phyloP scores from a whole-genome alignment of 2,888 invertebrate species.

The Ophonus ardosiacus region DNA sequence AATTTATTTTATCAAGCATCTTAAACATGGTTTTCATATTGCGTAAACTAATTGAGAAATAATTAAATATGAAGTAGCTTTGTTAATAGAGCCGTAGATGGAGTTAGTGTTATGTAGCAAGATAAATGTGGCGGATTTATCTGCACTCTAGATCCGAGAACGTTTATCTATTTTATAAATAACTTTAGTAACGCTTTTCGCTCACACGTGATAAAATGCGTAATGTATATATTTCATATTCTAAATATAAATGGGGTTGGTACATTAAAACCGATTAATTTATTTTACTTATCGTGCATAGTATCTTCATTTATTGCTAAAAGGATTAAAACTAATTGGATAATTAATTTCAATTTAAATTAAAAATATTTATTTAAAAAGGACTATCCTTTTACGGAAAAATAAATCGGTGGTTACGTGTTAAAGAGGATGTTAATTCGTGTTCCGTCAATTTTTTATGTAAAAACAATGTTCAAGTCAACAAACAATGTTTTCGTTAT shows the following conservation, averaged over 20 bases:
- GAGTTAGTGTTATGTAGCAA: constrained; percentile 4
- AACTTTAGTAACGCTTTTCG: constrained; percentile 4
- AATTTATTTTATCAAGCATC: constrained; percentile 40
- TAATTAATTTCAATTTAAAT: background rate
- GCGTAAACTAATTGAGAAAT: constrained; percentile 30
- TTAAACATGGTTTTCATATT: constrained; percentile 42
- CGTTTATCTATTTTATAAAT: constrained; percentile 25
- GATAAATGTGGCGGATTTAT: constrained; percentile 24
- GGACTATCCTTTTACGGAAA: no score
- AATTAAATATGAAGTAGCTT: constrained; percentile 29
- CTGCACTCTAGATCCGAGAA: background rate
- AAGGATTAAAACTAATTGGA: background rate
- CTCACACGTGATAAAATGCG: background rate
- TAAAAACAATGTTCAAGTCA: no score
- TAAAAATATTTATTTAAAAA: no score
- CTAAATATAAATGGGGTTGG: background rate
- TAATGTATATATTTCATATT: background rate
- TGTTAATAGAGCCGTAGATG: constrained; percentile 10
- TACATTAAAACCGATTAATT: background rate
- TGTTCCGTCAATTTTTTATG: no score
- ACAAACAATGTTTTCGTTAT: no score
- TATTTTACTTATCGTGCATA: background rate
- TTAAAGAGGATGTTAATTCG: no score
- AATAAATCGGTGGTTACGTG: no score
- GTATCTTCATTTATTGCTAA: background rate